Base-by-base conservation (phyloP, 2,888 invertebrate genomes). In the Caenorhabditis becei region DNA sequence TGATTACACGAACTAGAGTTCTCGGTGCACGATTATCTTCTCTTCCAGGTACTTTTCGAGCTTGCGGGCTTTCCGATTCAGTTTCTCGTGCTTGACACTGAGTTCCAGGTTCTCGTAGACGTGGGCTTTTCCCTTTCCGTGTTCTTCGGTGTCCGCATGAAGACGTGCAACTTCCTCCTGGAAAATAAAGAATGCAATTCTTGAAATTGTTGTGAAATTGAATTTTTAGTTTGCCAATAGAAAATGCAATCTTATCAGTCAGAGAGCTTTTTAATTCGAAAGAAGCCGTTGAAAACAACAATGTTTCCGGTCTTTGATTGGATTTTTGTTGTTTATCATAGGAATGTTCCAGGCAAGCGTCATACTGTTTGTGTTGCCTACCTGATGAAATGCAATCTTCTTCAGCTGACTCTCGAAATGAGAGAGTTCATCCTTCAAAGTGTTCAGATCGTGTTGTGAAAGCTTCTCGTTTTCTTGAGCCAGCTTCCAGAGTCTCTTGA, bases 351-450 rank as follows among this genome's bases (percentile, higher is more conserved):
- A 53, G 16, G 16, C 11, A 23, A 26, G n/a, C n/a, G n/a, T n/a
- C n/a, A n/a, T n/a, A n/a, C n/a, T n/a, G n/a, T n/a, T n/a, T n/a
- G n/a, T n/a, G n/a, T n/a, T 10, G 20, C 59, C 20, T 18, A 86
- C 87, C 78, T 82, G 70, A 58, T 88, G 88, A 32, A 84, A 83
- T n/a, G 83, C 83, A 16, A 88, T 61, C 51, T 89, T 87, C 65
- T 70, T 82, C 53, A 88, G 49, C 32, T 88, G 87, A 49, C 82
- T 83, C 47, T 89, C 89, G 49, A 88, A 87, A 74, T 88, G 88
- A 7, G 80, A 65, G 10, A 89, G 74, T 65, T 89, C 89, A 23
- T 84, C 78, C 41, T 80, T 77, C 26, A 85, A 54, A 11, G 77
- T 49, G 28, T 70, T 74, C 49, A 85, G 53, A 24, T 85, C 85